A percentile compares a stretch with the other conserved stretches of the same genome.
Evolutionary conservation across 2,113 vertebrate species (phyloP).

Genomic region (Morone saxatilis): DNA sequence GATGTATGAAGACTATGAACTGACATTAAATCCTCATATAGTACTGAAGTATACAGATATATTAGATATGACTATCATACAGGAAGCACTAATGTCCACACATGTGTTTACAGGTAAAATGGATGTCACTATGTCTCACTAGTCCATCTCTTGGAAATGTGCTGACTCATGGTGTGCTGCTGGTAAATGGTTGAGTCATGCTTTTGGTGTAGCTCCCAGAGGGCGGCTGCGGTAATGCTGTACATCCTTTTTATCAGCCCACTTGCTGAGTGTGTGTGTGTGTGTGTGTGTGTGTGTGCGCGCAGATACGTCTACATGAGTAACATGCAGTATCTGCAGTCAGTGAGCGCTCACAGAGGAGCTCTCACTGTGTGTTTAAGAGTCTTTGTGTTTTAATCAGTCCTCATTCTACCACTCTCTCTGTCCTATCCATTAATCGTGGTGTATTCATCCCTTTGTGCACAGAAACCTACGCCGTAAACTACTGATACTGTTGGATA

Average conservation of each 20-base stretch:
- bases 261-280: slow-evolving; percentile 23
- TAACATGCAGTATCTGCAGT: slow-evolving; percentile 20
- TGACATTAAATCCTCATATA: too few relatives aligned
- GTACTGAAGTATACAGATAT: too few relatives aligned
- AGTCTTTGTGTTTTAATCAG: slow-evolving; percentile 31
- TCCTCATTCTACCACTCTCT: slow-evolving; percentile 8
- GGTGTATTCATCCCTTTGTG: background rate
- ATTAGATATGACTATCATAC: too few relatives aligned
- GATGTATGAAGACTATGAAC: too few relatives aligned
- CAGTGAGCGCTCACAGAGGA: slow-evolving; percentile 10
- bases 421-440: slow-evolving; percentile 33
- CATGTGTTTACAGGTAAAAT: background rate
- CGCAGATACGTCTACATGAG: slow-evolving; percentile 23
- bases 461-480: background rate
- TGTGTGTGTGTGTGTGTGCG: slow-evolving; percentile 16
- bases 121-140: background rate
- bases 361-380: background rate
- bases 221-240: slow-evolving; percentile 45
- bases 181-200: slow-evolving; percentile 67
- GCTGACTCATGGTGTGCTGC: slow-evolving; percentile 50
- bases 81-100: background rate
- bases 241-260: slow-evolving; percentile 42
- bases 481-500: slow-evolving; percentile 20
- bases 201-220: slow-evolving; percentile 49
- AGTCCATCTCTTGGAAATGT: slow-evolving; percentile 28